A percentile compares a stretch with the other conserved stretches of the same genome.
phyloP scores from a whole-genome alignment of 2,888 invertebrate species.

The Xanthostigma xanthostigma region DNA sequence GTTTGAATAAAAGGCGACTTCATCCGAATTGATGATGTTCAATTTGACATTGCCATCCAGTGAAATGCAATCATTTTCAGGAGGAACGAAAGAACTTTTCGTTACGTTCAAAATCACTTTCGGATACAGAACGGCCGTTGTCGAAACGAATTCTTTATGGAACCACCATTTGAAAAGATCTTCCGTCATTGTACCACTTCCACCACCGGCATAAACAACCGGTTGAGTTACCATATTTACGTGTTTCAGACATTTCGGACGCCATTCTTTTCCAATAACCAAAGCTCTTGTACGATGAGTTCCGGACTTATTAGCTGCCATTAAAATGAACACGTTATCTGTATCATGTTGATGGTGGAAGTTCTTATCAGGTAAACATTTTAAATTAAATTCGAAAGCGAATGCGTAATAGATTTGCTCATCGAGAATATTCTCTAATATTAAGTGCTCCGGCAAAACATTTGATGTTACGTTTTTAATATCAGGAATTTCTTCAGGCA shows the following conservation, averaged over 20 bases:
- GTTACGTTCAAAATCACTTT: conserved; percentile 27
- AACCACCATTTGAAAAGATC: conserved; percentile 35
- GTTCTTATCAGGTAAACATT: conserved; percentile 23
- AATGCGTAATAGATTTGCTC: conserved; percentile 28
- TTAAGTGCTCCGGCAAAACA: too few relatives aligned
- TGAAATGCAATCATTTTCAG: conserved; percentile 23
- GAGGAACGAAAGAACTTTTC: conserved; percentile 25
- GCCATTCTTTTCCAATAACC: conserved; percentile 31
- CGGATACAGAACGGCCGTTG: conserved; percentile 29
- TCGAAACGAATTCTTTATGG: conserved; percentile 30
- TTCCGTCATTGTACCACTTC: conserved; percentile 26
- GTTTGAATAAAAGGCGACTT: background rate
- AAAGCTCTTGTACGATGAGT: conserved; percentile 30
- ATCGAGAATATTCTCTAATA: conserved; percentile 9
- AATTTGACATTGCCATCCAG: conserved; percentile 23
- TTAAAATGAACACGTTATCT: conserved; percentile 25
- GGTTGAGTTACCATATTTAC: conserved; percentile 34
- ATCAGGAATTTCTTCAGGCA: too few relatives aligned
- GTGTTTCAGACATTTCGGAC: conserved; percentile 27
- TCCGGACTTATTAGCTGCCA: conserved; percentile 30
- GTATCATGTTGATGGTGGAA: conserved; percentile 6
- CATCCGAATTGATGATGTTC: conserved; percentile 1
- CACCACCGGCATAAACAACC: conserved; percentile 32
- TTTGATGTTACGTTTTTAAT: too few relatives aligned
- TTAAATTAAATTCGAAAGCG: conserved; percentile 29